Percentiles rank a stretch among this genome's conserved stretches.
Evolutionary conservation across 2,113 vertebrate genomes (phyloP).

Genomic region (Brachyhypopomus occidentalis): DNA sequence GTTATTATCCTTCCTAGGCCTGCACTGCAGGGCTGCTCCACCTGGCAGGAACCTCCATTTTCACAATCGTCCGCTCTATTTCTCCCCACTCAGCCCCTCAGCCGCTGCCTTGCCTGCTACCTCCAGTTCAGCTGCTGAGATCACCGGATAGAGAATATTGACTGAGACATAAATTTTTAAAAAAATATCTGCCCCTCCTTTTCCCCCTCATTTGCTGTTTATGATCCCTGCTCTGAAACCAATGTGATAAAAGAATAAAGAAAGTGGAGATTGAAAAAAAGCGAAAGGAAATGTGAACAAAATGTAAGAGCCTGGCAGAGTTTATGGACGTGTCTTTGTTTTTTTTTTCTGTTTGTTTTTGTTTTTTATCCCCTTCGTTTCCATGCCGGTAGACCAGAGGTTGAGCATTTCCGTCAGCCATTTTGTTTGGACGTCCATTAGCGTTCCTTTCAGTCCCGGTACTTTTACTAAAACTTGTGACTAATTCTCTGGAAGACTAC

Average conservation of each 20-base stretch:
- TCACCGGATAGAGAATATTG: slow-evolving; percentile 31
- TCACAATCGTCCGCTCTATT: slow-evolving; percentile 31
- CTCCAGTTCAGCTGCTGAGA: slow-evolving; percentile 34
- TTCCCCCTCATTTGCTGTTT: slow-evolving; percentile 25
- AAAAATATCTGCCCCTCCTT: background rate
- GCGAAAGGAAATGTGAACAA: slow-evolving; percentile 4
- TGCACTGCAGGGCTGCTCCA: background rate
- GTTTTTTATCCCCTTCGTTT: background rate
- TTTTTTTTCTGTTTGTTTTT: background rate
- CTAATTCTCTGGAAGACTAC: background rate
- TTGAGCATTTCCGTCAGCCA: background rate
- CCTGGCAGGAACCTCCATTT: slow-evolving; percentile 49
- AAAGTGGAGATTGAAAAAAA: slow-evolving; percentile 25
- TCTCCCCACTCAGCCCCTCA: slow-evolving; percentile 19
- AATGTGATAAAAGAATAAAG: slow-evolving; percentile 40
- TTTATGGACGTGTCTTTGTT: background rate
- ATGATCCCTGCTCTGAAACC: slow-evolving; percentile 24
- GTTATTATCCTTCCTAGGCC: slow-evolving; percentile 60
- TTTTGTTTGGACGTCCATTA: background rate
- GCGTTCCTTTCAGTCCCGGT: background rate
- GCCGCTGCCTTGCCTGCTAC: slow-evolving; percentile 18
- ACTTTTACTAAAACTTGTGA: background rate
- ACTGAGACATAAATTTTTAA: background rate
- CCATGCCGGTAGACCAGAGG: background rate
- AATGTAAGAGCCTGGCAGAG: background rate